Conservation (phyloP, 2,888 invertebrate genomes). For the Exocentrus adspersus region DNA sequence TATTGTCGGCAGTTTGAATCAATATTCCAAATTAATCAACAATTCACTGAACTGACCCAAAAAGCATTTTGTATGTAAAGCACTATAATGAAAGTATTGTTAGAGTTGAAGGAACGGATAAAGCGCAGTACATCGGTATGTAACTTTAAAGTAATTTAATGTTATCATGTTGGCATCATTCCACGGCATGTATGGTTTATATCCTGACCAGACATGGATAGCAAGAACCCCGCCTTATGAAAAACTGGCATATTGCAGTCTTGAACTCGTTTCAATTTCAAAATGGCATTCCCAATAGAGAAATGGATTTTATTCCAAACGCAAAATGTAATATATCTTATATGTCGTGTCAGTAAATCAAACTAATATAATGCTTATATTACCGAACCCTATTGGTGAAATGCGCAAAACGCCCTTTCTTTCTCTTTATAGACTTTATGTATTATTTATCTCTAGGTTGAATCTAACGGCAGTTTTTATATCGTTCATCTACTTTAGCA, state of each 20-base stretch:
- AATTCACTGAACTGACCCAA: no score
- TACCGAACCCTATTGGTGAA: conserved; percentile 50
- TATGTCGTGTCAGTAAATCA: conserved; percentile 53
- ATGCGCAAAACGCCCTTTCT: conserved; percentile 38
- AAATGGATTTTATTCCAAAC: conserved; percentile 53
- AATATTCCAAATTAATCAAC: no score
- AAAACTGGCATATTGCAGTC: conserved; percentile 55
- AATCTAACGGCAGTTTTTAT: conserved; percentile 19
- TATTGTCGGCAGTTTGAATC: no score
- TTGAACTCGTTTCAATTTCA: conserved; percentile 57
- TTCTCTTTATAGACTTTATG: conserved; percentile 22
- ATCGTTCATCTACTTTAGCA: conserved; percentile 13
- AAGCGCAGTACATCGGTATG: conserved; percentile 32
- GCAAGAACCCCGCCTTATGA: conserved; percentile 52
- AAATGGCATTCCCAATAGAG: conserved; percentile 56
- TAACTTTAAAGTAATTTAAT: conserved; percentile 46
- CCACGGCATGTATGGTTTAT: conserved; percentile 54
- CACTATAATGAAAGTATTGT: background rate
- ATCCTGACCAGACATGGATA: conserved; percentile 51
- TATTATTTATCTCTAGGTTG: conserved; percentile 29
- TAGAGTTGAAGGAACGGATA: conserved; percentile 16
- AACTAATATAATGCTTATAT: conserved; percentile 57
- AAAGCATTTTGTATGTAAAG: no score
- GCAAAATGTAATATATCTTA: conserved; percentile 48
- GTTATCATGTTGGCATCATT: conserved; percentile 56